Evolutionary conservation across 2,888 invertebrate species (phyloP), one percentile per base, ranked within the genome.

Genomic region (Andrena hattorfiana): DNA sequence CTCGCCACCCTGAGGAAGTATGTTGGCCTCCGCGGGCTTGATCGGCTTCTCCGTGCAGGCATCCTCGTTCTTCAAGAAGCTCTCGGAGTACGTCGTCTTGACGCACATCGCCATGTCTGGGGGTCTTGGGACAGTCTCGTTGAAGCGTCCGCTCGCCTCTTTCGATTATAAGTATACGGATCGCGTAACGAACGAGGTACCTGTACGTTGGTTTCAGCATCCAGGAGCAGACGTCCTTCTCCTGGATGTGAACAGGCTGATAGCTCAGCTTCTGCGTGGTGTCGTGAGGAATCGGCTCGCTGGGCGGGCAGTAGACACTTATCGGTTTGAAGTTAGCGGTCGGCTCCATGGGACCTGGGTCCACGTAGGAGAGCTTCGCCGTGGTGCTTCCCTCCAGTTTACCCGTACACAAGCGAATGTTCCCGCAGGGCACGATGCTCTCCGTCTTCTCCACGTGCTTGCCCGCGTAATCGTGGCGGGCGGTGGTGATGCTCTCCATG

Each of bases 181-280:
- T 56, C 1, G 56, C 10, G 4, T 56, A 56, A 7, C 23, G 23
- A 23, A 56, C 20, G 26, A 4, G 23, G 3, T 87, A 91, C 91
- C 87, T 90, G 75, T 94, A 94, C 35, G 70, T 64, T 0, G 89
- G 85, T 83, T 93, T 94, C 64, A 88, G 76, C 5, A 91, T 89
- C 94, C 94, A 94, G 0, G 94, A 93, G 78, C 90, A 90, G 8
- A 89, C 88, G 59, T 93, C 93, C 73, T 86, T 92, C 64, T 89
- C 88, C 1, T 77, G 79, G n/a, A 93, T 77, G 23, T 83, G 77
- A 75, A 92, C 89, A 1, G 94, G 93, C 73, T 92, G 92, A 81
- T 91, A 94, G 62, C 94, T 94, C 62, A 94, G 80, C 74, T 92
- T 94, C 28, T 93, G 92, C 0, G 94, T 93, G 1, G 94, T 94